Conservation (phyloP, 2,888 invertebrate genomes). For the Rhabditophanes sp. region DNA sequence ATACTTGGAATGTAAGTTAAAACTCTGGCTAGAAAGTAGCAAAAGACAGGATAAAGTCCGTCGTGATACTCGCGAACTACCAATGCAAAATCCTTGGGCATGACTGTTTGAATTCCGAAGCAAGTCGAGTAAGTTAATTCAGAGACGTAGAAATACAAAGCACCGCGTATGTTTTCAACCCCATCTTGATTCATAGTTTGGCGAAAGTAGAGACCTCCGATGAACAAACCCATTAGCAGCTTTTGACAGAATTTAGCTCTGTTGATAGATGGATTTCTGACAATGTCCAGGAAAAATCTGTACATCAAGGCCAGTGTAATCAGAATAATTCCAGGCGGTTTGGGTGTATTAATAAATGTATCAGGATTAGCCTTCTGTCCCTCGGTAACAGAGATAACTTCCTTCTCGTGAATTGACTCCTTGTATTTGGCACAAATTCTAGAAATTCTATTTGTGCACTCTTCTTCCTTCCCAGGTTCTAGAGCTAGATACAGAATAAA, state of each 20-base stretch:
- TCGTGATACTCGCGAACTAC: conserved; percentile 76
- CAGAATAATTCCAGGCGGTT: conserved; percentile 2
- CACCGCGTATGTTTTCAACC: conserved; percentile 84
- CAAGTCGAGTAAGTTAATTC: conserved; percentile 85
- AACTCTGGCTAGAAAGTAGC: conserved; percentile 30
- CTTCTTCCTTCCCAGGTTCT: conserved; percentile 64
- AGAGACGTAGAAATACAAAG: conserved; percentile 70
- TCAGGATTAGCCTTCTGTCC: conserved; percentile 6
- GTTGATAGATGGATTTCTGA: conserved; percentile 23
- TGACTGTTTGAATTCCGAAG: conserved; percentile 72
- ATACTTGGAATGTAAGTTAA: conserved; percentile 57
- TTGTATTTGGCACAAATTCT: conserved; percentile 13
- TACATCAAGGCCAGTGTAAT: conserved; percentile 7
- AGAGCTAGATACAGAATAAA: conserved; percentile 57
- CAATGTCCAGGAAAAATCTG: conserved; percentile 20
- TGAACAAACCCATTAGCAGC: conserved; percentile 48
- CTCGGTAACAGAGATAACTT: conserved; percentile 10
- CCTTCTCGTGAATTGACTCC: conserved; percentile 3
- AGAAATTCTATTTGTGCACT: conserved; percentile 54
- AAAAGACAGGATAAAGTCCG: conserved; percentile 64
- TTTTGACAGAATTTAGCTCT: conserved; percentile 28
- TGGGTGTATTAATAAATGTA: conserved; percentile 1
- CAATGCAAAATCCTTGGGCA: conserved; percentile 71
- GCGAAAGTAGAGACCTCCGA: conserved; percentile 70
- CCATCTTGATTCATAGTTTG: conserved; percentile 56